Evolutionary conservation across 2,888 invertebrate genomes (phyloP).

Genomic region (Oasisia sp.): DNA sequence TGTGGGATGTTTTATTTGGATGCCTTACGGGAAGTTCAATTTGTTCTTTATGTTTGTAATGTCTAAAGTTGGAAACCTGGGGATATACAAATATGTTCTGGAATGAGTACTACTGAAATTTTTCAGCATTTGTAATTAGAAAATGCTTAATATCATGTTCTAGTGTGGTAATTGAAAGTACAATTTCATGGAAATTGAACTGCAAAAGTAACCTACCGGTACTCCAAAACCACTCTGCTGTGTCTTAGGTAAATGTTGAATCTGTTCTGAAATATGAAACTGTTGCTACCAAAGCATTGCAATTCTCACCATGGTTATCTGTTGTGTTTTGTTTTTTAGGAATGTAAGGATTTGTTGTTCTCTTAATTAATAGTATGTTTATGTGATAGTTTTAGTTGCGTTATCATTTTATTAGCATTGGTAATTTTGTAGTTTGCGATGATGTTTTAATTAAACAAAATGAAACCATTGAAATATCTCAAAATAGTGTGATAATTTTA

Average conservation of each 20-base stretch:
- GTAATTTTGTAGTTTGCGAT: background rate
- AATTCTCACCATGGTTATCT: background rate
- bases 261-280: background rate
- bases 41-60: background rate
- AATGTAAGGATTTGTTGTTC: background rate
- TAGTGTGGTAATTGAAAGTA: background rate
- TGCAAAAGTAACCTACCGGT: background rate
- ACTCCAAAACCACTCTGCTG: background rate
- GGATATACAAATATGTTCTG: background rate
- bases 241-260: background rate
- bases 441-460: background rate
- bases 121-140: background rate
- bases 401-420: background rate
- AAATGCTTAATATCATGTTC: background rate
- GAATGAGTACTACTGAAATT: background rate
- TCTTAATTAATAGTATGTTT: background rate
- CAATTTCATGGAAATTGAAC: background rate
- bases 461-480: too few relatives aligned
- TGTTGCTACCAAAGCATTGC: background rate
- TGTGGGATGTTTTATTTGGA: background rate
- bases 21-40: background rate
- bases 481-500: too few relatives aligned
- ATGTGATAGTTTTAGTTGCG: background rate
- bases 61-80: background rate
- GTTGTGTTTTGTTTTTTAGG: background rate